These are phyloP conservation scores for Falco punctatus DNA, from an alignment of 2,113 vertebrate species.

Conservation along the genomic window DNA sequence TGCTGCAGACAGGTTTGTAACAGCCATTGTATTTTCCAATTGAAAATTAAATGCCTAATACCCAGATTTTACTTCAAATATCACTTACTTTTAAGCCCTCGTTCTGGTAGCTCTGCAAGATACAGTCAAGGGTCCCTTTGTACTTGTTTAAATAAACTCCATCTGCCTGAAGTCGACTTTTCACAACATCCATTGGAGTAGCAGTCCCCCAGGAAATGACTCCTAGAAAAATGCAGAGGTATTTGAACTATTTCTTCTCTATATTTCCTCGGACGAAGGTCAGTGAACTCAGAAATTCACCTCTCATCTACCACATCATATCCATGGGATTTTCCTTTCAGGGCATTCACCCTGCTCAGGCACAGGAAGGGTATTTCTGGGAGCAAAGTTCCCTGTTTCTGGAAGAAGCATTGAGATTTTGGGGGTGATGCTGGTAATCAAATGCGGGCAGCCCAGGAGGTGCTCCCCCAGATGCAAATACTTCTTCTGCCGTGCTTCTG, in stretches of 20 bases:
- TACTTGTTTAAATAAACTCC: constrained; percentile 87
- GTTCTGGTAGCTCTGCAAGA: constrained; percentile 86
- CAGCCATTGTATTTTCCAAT: neutral
- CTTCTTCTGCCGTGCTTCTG: neutral
- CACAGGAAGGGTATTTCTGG: neutral
- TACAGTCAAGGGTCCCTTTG: constrained; percentile 88
- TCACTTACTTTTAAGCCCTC: constrained; percentile 91
- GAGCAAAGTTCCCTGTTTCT: neutral
- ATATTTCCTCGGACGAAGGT: rapidly evolving
- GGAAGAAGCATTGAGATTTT: neutral
- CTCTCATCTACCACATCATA: neutral
- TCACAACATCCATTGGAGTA: constrained; percentile 94
- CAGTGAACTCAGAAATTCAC: neutral
- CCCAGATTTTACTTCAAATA: neutral
- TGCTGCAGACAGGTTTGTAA: neutral
- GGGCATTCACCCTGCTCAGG: neutral
- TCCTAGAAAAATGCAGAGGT: constrained; percentile 76
- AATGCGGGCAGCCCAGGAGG: neutral
- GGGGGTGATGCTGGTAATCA: neutral
- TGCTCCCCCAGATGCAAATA: neutral
- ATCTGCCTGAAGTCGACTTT: constrained; percentile 96
- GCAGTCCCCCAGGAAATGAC: constrained; percentile 93
- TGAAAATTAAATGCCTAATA: neutral
- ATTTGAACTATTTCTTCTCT: neutral
- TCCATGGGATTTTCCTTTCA: neutral